Percentiles rank a stretch among this genome's conserved stretches.
Evolutionary conservation across 2,797 vertebrate species (phyloP).

Genomic region (Notolepis coatsorum): DNA sequence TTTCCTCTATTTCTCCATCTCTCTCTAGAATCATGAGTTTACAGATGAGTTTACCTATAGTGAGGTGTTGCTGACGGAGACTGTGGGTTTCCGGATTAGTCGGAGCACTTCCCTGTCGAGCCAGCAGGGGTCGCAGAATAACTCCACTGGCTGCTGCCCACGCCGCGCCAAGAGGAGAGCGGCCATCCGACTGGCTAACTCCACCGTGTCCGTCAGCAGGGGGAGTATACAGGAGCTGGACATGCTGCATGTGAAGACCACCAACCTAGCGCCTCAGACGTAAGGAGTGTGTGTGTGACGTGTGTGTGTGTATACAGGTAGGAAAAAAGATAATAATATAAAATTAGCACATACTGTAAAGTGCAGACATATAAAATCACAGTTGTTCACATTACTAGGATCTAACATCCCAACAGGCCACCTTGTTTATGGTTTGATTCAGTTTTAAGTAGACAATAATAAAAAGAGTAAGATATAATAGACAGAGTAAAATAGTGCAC

Average conservation of each 20-base stretch:
- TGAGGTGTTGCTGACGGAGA: constrained; percentile 87
- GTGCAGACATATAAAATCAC: too few species aligned
- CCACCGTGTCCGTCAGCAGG: constrained; percentile 88
- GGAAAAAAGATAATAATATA: too few species aligned
- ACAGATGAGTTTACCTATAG: constrained; percentile 76
- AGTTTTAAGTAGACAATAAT: too few species aligned
- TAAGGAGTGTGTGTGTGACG: too few species aligned
- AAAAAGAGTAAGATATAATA: too few species aligned
- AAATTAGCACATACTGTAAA: too few species aligned
- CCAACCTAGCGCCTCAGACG: constrained; percentile 60
- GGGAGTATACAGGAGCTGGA: constrained; percentile 92
- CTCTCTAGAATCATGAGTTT: constrained; percentile 72
- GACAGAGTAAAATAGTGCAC: too few species aligned
- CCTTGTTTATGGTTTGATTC: too few species aligned
- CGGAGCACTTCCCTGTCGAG: constrained; percentile 92
- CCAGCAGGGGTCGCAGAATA: constrained; percentile 83
- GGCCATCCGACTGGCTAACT: constrained; percentile 90
- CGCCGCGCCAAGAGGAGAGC: constrained; percentile 84
- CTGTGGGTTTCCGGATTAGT: constrained; percentile 87
- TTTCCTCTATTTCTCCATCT: not conserved
- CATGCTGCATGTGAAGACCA: constrained; percentile 82
- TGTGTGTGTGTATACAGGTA: too few species aligned
- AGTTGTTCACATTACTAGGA: too few species aligned
- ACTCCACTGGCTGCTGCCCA: constrained; percentile 86
- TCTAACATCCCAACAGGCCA: too few species aligned